Evolutionary conservation across 2,888 invertebrate species (phyloP), one percentile per base, ranked within the genome.

Genomic region (Cepaea hortensis): DNA sequence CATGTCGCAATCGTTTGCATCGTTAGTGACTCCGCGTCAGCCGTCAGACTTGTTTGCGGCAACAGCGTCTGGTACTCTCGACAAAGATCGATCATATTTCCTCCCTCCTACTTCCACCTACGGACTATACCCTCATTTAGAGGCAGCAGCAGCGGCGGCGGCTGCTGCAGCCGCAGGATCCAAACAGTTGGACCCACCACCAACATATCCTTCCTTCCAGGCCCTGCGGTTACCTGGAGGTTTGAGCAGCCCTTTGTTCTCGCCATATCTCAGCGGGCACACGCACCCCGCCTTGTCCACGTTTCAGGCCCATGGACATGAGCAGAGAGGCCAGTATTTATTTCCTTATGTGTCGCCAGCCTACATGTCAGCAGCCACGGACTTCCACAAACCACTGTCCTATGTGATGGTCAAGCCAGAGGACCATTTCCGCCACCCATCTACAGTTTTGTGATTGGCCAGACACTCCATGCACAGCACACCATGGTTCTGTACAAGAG

Each of bases 381-480:
- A 94, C 88, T 90, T 94, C 46, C 92, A 93, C 87, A 90, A 94
- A 84, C 94, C 94, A 0, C 91, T 94, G 23, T 93, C 94, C 6
- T 94, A 94, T 88, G 91, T 94, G 35, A 90, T 94, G 85, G 93
- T 94, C 70, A 94, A 94, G 89, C 94, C 94, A 13, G 94, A 94
- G 55, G 94, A 94, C 77, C 93, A 93, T 55, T 55, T 93, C 89
- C 93, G 93, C 88, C 89, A 93, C 55, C 91, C 92, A 88, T 90
- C 92, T 61, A 85, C 91, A 76, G 91, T 92, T n/a, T 90, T 92
- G 88, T 91, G 90, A 90, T 81, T 55, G 35, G 11, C 55, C 11
- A 11, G 55, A 55, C 55, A 55, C 55, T 55, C 6, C 7, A 55
- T 55, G 11, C 7, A 35, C 35, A 35, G 6, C 55, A 11, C 55